phyloP scores from a whole-genome alignment of 1,140 invertebrate species.

The Zophobas atratus region DNA sequence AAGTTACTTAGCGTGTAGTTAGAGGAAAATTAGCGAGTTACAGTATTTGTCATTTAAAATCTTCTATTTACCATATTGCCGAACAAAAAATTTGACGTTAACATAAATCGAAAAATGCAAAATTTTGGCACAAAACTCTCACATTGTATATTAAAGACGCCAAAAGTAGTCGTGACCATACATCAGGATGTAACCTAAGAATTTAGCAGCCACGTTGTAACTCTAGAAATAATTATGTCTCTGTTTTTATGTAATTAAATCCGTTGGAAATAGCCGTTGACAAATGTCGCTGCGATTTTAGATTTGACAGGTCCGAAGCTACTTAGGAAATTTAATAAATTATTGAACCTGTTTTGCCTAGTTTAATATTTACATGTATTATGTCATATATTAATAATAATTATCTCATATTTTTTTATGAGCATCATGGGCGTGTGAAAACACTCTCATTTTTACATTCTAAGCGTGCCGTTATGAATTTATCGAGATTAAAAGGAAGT shows the following conservation, averaged over 20 bases:
- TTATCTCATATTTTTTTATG: constrained; percentile 5
- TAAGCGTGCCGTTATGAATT: neutral
- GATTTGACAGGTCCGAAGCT: constrained; percentile 27
- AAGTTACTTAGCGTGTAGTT: too few relatives aligned
- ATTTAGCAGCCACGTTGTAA: neutral
- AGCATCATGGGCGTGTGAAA: neutral
- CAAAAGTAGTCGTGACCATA: too few relatives aligned
- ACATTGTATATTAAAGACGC: too few relatives aligned
- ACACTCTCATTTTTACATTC: neutral
- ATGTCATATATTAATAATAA: constrained; percentile 36
- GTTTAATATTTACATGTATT: constrained; percentile 21
- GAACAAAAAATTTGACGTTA: too few relatives aligned
- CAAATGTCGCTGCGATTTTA: neutral
- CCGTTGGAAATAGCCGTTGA: constrained; percentile 14
- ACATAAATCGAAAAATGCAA: too few relatives aligned
- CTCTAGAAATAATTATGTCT: constrained; percentile 18
- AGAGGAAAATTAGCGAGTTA: too few relatives aligned
- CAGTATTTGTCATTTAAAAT: too few relatives aligned
- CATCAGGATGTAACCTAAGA: too few relatives aligned
- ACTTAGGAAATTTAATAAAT: constrained; percentile 42
- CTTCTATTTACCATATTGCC: too few relatives aligned
- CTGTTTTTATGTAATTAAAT: constrained; percentile 30
- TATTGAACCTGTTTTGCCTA: constrained; percentile 32
- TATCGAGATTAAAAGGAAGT: neutral
- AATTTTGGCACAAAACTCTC: too few relatives aligned